A percentile compares a stretch with the other conserved stretches of the same genome.
Evolutionary conservation across 23 tunicate species (phyloP).

Genomic region (Trididemnum clinides): DNA sequence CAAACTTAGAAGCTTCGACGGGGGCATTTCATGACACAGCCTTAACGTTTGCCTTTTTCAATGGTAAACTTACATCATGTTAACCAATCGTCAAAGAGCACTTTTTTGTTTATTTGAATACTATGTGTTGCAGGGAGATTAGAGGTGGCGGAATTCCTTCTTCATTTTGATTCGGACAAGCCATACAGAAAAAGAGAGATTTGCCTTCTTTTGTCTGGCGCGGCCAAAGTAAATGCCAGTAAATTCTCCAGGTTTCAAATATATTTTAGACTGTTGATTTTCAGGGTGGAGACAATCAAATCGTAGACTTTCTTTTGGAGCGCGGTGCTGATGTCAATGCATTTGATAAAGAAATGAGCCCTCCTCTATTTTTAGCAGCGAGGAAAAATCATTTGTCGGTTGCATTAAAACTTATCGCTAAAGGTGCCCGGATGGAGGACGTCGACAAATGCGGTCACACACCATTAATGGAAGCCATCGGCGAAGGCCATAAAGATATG

Average conservation of each 20-base stretch:
- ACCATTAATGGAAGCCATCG: conserved; percentile 79
- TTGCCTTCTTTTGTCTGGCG: too few species aligned
- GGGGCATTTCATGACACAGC: conserved; percentile 84
- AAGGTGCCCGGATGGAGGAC: conserved; percentile 92
- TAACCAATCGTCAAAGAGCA: too few species aligned
- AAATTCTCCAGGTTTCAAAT: too few species aligned
- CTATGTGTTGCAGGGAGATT: too few species aligned
- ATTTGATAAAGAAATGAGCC: neutral
- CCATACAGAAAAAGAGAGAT: too few species aligned
- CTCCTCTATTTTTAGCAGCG: conserved; percentile 90
- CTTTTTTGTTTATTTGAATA: too few species aligned
- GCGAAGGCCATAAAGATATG: conserved; percentile 90
- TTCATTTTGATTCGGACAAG: too few species aligned
- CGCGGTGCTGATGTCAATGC: neutral
- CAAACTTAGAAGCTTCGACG: conserved; percentile 79
- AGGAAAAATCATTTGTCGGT: conserved; percentile 85
- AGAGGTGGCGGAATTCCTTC: too few species aligned
- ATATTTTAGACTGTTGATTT: neutral
- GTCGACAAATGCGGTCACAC: conserved; percentile 95
- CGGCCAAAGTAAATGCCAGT: too few species aligned
- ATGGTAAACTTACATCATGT: too few species aligned
- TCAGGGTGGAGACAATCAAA: neutral
- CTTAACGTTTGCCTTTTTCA: conserved; percentile 79
- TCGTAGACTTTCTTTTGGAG: neutral
- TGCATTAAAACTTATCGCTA: conserved; percentile 65